phyloP scores from a whole-genome alignment of 2,888 invertebrate genomes.

The Heliconius hortense region DNA sequence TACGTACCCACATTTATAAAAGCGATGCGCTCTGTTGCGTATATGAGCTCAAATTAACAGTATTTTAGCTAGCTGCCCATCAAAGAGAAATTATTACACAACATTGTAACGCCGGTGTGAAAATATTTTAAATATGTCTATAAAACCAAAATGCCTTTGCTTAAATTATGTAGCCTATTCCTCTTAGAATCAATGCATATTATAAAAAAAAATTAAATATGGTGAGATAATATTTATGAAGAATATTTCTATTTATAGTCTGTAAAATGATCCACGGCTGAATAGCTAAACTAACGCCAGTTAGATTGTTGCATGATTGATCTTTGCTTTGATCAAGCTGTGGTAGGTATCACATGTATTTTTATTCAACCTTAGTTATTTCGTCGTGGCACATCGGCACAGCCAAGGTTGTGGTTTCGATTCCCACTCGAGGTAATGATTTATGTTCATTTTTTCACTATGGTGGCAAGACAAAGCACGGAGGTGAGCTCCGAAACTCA shows the following conservation, averaged over 20 bases:
- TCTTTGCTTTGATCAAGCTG: no score
- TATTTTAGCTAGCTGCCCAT: background rate
- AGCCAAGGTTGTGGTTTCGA: background rate
- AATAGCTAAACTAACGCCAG: no score
- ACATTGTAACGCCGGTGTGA: background rate
- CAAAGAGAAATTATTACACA: slow-evolving; percentile 10
- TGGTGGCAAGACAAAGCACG: background rate
- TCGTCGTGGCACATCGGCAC: no score
- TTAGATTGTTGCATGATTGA: no score
- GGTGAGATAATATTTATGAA: no score
- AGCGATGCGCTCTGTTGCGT: slow-evolving; percentile 30
- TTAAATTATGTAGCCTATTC: background rate
- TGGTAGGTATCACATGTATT: no score
- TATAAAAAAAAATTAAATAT: background rate
- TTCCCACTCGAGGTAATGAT: background rate
- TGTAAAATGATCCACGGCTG: no score
- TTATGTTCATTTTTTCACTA: background rate
- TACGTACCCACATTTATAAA: slow-evolving; percentile 19
- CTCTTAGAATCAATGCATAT: background rate
- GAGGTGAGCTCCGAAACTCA: background rate
- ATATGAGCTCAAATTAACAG: slow-evolving; percentile 28
- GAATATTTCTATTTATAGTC: no score
- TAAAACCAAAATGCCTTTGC: background rate
- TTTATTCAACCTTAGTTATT: no score
- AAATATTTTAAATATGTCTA: background rate